phyloP scores from a whole-genome alignment of 2,113 vertebrate species.

The Nicator chloris region DNA sequence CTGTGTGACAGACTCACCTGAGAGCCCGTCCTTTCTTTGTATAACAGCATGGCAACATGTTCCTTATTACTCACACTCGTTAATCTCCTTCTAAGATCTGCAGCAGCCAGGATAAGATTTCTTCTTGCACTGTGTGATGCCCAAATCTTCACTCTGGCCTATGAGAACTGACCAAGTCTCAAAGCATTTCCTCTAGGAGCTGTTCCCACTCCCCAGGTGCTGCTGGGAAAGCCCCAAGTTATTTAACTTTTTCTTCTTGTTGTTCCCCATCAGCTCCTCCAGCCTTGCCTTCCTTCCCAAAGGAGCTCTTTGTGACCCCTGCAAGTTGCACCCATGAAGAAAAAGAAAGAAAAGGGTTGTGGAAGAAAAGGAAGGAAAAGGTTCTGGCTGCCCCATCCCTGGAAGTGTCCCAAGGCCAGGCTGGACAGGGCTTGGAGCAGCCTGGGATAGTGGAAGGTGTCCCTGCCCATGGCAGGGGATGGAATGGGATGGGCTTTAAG shows the following conservation, averaged over 20 bases:
- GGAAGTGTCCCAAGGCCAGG: too few species aligned
- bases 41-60: neutral
- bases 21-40: neutral
- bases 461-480: neutral
- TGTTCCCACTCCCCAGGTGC: rapidly evolving
- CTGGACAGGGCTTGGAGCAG: neutral
- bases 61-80: neutral
- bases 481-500: neutral
- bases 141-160: neutral
- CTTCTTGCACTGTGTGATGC: neutral
- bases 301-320: neutral
- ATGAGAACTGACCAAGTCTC: neutral
- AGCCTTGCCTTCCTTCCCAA: neutral
- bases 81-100: neutral
- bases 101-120: neutral
- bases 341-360: neutral
- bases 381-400: neutral
- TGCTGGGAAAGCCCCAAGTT: neutral
- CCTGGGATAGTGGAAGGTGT: neutral
- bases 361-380: neutral
- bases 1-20: neutral
- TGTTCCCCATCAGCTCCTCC: neutral
- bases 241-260: neutral
- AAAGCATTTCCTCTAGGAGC: neutral
- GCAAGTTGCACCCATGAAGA: neutral